Base-by-base conservation (phyloP, 2,888 invertebrate genomes). In the Polia nebulosa region DNA sequence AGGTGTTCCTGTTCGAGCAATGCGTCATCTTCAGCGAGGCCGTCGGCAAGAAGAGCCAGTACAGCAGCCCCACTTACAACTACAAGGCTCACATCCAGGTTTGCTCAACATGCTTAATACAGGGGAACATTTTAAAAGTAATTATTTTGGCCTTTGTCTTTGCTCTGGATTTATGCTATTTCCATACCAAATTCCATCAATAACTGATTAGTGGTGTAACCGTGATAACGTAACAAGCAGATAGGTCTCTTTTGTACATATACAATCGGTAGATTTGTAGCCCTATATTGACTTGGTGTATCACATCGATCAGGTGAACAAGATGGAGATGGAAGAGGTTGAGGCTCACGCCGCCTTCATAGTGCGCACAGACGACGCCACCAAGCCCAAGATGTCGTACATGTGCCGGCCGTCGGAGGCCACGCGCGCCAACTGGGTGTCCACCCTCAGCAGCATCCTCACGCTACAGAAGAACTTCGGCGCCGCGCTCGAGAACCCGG, bases 1-100 rank as follows among this genome's bases (percentile, higher is more conserved):
- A 99, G 92, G 98, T 99, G 76, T 99, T 99, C 96, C 97, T 99
- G 58, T 99, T 99, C 91, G 99, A 99, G 91, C 99, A 99, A 95
- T 99, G 98, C 89, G 98, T 99, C 84, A 99, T 99, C 86, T 98
- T 99, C 94, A 99, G 99, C 86, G 99, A 99, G 90, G 97, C 98
- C 66, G 98, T 98, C 61, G 99, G 99, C 81, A 98, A 98, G 93
- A 98, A 98, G 93, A 98, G 98, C 52, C 99, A 99, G 91, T 99
- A 98, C 93, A 97, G 98, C 80, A 98, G 98, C 96, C 99, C 99
- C 68, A 98, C 98, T 36, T 99, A 99, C 94, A 97, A 98, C 89
- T 99, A 99, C 95, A 99, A 99, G 94, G 98, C 98, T 88, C 99
- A 99, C 90, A 97, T 99, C 80, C 99, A 99, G 97, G 99, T 99